Conservation (phyloP, 1,140 invertebrate genomes). For the Hetaerina americana region DNA sequence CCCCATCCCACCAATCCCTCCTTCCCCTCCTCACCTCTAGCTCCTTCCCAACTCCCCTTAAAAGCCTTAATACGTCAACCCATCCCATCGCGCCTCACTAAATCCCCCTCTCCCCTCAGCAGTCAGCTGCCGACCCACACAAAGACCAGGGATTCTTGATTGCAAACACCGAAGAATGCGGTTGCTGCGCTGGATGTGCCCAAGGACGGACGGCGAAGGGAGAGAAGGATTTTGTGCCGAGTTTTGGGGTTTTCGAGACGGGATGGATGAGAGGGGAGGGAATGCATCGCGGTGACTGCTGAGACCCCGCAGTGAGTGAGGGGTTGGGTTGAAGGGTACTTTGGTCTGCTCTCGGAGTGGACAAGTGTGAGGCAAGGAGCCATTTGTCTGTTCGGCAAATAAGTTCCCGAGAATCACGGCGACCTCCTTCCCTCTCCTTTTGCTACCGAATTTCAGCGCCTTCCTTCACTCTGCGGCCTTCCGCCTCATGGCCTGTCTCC, state of each 20-base stretch:
- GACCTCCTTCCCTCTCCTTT: neutral
- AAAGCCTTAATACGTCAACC: neutral
- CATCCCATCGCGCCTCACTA: neutral
- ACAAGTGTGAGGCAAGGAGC: neutral
- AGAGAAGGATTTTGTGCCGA: too few species aligned
- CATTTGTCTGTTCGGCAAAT: neutral
- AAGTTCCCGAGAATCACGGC: neutral
- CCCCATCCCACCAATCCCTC: too few species aligned
- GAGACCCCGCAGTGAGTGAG: neutral
- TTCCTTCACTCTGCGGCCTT: neutral
- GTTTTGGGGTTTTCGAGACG: neutral
- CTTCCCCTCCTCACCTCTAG: neutral
- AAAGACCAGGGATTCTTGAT: neutral
- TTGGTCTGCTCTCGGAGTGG: neutral
- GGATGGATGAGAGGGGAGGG: neutral
- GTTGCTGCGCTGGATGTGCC: too few species aligned
- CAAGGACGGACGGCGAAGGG: too few species aligned
- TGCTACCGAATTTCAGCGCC: neutral
- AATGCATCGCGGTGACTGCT: neutral
- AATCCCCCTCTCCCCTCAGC: too few species aligned
- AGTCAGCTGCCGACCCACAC: too few species aligned
- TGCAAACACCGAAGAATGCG: too few species aligned
- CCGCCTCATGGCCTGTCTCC: too few species aligned
- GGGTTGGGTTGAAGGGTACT: too few species aligned
- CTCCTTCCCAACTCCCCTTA: neutral